These are phyloP conservation scores for Tetragonula carbonaria DNA, from an alignment of 2,888 invertebrate species.

Conservation along the genomic window DNA sequence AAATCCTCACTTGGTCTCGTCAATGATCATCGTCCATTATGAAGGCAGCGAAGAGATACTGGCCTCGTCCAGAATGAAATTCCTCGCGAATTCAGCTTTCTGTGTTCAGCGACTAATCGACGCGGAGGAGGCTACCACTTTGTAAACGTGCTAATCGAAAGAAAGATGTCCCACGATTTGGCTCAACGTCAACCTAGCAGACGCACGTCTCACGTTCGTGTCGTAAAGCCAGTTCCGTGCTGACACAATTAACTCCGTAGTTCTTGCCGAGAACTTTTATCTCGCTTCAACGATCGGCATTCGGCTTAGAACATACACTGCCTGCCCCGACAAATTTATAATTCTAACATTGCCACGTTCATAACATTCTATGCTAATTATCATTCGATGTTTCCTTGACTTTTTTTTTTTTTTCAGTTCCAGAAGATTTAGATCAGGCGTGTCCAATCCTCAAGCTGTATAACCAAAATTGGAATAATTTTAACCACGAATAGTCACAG, in stretches of 20 bases:
- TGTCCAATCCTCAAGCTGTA: too few relatives aligned
- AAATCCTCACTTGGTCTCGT: too few relatives aligned
- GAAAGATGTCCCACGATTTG: slow-evolving; percentile 15
- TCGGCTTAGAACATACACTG: background rate
- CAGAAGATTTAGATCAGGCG: too few relatives aligned
- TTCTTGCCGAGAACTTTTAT: slow-evolving; percentile 8
- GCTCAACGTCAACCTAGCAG: slow-evolving; percentile 8
- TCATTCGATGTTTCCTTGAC: too few relatives aligned
- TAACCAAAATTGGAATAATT: too few relatives aligned
- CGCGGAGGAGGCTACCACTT: background rate
- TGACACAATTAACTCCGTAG: slow-evolving; percentile 22
- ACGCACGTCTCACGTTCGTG: background rate
- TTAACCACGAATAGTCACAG: too few relatives aligned
- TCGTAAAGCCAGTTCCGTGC: slow-evolving; percentile 18
- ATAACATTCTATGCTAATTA: background rate
- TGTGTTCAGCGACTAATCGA: background rate
- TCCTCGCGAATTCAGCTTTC: background rate
- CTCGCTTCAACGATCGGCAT: background rate
- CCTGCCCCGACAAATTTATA: background rate
- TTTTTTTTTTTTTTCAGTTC: too few relatives aligned
- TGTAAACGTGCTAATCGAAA: slow-evolving; percentile 14
- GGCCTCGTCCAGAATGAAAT: background rate
- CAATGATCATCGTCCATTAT: too few relatives aligned
- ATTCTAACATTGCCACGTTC: background rate
- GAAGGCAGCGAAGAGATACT: background rate